Base-by-base conservation (phyloP, 2,797 vertebrate genomes). In the Steatocranus sp. region DNA sequence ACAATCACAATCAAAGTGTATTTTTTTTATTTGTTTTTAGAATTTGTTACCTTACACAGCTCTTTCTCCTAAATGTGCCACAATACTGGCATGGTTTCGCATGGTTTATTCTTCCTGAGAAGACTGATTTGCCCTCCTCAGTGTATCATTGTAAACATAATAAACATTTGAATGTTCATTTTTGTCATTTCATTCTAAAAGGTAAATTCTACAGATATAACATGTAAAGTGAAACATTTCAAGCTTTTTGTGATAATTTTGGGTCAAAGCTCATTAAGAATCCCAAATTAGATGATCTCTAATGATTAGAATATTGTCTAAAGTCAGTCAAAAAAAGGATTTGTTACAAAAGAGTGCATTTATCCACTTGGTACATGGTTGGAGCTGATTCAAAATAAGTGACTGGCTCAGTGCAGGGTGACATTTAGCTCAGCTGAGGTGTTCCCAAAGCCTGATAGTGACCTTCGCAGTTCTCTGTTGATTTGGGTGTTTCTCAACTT, bases 261-360 rank as follows among this genome's bases (percentile, higher is more conserved):
- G 3, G 58, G 32, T 20, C 18, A 63, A 12, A 63, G 32, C 11
- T 36, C 58, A 63, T 58, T 63, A 36, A 36, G 34, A 36, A 63
- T 8, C 11, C 0, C 5, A 36, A 63, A 63, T 20, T 1, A n/a
- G 11, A 36, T 18, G 8, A 14, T 36, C 32, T 63, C 0, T 36
- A 12, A 20, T 63, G 11, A 36, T 38, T 63, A 36, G 58, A 36
- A 63, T 63, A 36, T 20, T 3, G 11, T 36, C 58, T 63, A 63
- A 63, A 63, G 0, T 36, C 32, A 20, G 7, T 63, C 11, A 36
- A 63, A 63, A 63, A 20, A 63, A 63, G 4, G 7, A 63, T 20
- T 63, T 3, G 5, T 58, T 32, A 36, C 11, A 63, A 63, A 36
- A 63, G 18, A 63, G 7, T 36, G 11, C 1, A 63, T 63, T 63